phyloP scores from a whole-genome alignment of 2,113 vertebrate species.

The Gyps fulvus region DNA sequence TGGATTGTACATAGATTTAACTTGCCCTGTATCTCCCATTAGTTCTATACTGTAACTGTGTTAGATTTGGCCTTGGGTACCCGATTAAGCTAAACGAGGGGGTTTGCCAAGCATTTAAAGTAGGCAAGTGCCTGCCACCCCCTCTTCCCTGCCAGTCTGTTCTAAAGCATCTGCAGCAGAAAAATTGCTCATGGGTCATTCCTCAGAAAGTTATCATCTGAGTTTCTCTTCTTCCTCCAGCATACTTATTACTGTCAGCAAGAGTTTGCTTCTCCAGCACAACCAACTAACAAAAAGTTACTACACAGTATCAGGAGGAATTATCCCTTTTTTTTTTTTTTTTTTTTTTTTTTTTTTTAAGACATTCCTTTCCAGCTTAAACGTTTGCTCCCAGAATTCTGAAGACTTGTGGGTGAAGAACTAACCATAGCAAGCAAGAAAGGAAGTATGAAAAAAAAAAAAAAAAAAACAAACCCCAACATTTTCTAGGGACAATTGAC shows the following conservation, averaged over 20 bases:
- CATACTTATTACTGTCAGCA: background rate
- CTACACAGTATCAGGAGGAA: background rate
- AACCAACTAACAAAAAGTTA: background rate
- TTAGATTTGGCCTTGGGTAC: background rate
- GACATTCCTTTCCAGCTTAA: background rate
- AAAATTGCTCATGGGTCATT: background rate
- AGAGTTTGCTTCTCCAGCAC: background rate
- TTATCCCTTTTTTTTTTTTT: background rate
- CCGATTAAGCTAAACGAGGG: background rate
- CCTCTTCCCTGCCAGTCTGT: background rate
- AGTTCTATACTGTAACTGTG: background rate
- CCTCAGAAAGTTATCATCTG: background rate
- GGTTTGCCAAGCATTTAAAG: constrained; percentile 38
- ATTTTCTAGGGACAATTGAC: background rate
- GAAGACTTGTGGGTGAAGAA: background rate
- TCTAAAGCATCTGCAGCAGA: background rate
- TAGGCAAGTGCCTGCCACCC: background rate
- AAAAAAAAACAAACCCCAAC: no score
- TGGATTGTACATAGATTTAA: constrained; percentile 30
- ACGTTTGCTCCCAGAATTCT: background rate
- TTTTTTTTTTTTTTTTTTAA: background rate
- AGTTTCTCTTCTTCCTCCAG: background rate
- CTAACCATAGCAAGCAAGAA: background rate
- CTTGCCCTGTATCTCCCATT: constrained; percentile 1
- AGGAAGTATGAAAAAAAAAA: background rate